These are phyloP conservation scores for Aleiodes sp. DNA, from an alignment of 1,140 invertebrate genomes.

Conservation along the genomic window DNA sequence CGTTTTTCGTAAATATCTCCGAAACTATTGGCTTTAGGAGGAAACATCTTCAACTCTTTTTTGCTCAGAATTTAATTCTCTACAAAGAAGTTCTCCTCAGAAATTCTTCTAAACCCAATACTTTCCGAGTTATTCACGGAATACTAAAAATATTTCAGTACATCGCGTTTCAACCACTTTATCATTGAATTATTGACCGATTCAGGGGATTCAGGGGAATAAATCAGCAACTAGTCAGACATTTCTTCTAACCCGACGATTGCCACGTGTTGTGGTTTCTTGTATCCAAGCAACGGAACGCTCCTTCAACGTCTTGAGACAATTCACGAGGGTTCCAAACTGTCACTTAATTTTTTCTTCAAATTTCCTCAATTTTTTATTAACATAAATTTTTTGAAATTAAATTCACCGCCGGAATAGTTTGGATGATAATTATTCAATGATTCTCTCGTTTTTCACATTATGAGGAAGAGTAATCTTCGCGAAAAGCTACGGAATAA, in stretches of 20 bases:
- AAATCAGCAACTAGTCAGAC: slow-evolving; percentile 13
- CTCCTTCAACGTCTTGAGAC: slow-evolving; percentile 15
- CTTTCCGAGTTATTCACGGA: too few species aligned
- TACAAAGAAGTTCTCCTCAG: too few species aligned
- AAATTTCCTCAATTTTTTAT: not conserved
- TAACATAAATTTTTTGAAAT: not conserved
- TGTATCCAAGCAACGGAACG: slow-evolving; percentile 48
- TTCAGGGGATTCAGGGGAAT: not conserved
- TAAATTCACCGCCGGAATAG: not conserved
- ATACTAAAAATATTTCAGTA: too few species aligned
- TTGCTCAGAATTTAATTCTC: too few species aligned
- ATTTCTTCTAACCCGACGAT: slow-evolving; percentile 6
- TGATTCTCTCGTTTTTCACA: not conserved
- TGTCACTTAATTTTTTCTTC: not conserved
- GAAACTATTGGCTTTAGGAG: too few species aligned
- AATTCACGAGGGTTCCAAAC: not conserved
- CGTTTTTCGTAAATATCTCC: too few species aligned
- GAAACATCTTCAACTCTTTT: too few species aligned
- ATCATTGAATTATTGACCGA: not conserved
- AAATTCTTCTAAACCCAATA: too few species aligned
- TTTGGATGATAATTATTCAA: not conserved
- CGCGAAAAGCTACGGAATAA: not conserved
- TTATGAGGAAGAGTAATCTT: slow-evolving; percentile 11
- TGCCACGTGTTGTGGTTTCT: slow-evolving; percentile 42
- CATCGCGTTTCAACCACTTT: not conserved